Evolutionary conservation across 2,888 invertebrate genomes (phyloP).

Genomic region (Cheilosia urbana): DNA sequence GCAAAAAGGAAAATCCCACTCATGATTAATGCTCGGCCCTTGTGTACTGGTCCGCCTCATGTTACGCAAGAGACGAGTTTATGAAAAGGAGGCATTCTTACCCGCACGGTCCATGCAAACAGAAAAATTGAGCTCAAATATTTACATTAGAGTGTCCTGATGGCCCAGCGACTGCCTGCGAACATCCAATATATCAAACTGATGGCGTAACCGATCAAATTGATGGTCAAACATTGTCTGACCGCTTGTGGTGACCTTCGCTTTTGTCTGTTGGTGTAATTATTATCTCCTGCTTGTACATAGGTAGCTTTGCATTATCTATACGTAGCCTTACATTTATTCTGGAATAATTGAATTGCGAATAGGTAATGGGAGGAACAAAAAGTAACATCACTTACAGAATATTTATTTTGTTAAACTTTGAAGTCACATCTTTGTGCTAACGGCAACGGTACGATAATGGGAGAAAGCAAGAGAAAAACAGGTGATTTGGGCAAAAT

Average conservation of each 20-base stretch:
- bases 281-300: not conserved
- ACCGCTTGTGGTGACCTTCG: not conserved
- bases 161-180: not conserved
- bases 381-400: slow-evolving; percentile 2
- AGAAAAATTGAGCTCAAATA: slow-evolving; percentile 7
- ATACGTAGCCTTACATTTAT: no score
- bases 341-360: slow-evolving; percentile 17
- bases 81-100: not conserved
- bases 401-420: slow-evolving; percentile 36
- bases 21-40: slow-evolving; percentile 23
- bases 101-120: not conserved
- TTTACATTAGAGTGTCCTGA: slow-evolving; percentile 5
- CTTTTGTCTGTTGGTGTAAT: slow-evolving; percentile 14
- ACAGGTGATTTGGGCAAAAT: slow-evolving; percentile 31
- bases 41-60: slow-evolving; percentile 13
- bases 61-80: not conserved
- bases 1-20: not conserved
- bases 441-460: slow-evolving; percentile 17
- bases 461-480: not conserved
- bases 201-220: not conserved
- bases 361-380: no score
- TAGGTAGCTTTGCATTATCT: not conserved
- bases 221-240: not conserved
- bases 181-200: slow-evolving; percentile 5
- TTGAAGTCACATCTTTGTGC: slow-evolving; percentile 12